phyloP scores from a whole-genome alignment of 2,797 vertebrate species.

The Mus caroli region DNA sequence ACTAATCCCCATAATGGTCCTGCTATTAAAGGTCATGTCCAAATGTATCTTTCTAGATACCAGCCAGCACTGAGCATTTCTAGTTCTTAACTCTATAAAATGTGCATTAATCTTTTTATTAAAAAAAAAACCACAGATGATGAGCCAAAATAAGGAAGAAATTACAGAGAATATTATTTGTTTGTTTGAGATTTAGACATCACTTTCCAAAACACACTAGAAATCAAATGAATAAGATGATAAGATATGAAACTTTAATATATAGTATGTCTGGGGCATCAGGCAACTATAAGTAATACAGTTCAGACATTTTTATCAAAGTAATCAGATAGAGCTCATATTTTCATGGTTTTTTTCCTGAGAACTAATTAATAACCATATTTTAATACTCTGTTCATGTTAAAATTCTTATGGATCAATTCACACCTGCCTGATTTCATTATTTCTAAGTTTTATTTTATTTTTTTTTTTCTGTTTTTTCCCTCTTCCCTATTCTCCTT shows the following conservation, averaged over 20 bases:
- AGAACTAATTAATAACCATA: slow-evolving; percentile 85
- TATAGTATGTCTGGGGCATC: slow-evolving; percentile 81
- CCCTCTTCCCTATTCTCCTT: background rate
- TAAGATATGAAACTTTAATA: slow-evolving; percentile 87
- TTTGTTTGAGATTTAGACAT: slow-evolving; percentile 82
- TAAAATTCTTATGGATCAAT: slow-evolving; percentile 13
- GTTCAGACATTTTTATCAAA: slow-evolving; percentile 84
- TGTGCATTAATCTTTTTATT: background rate
- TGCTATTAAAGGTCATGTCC: background rate
- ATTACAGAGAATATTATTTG: slow-evolving; percentile 73
- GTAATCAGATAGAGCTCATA: slow-evolving; percentile 85
- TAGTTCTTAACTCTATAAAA: background rate
- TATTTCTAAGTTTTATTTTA: background rate
- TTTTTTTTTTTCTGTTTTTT: background rate
- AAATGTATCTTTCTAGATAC: background rate
- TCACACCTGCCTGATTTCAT: slow-evolving; percentile 38
- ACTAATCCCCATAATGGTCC: background rate
- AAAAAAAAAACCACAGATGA: slow-evolving; percentile 26
- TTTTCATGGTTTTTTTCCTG: slow-evolving; percentile 80
- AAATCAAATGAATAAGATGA: slow-evolving; percentile 81
- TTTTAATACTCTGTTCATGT: slow-evolving; percentile 68
- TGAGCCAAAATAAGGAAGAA: slow-evolving; percentile 17
- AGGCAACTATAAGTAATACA: slow-evolving; percentile 87
- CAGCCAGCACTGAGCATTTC: background rate
- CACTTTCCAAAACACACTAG: slow-evolving; percentile 85